phyloP scores from a whole-genome alignment of 2,797 vertebrate species.

The Amblyraja radiata region DNA sequence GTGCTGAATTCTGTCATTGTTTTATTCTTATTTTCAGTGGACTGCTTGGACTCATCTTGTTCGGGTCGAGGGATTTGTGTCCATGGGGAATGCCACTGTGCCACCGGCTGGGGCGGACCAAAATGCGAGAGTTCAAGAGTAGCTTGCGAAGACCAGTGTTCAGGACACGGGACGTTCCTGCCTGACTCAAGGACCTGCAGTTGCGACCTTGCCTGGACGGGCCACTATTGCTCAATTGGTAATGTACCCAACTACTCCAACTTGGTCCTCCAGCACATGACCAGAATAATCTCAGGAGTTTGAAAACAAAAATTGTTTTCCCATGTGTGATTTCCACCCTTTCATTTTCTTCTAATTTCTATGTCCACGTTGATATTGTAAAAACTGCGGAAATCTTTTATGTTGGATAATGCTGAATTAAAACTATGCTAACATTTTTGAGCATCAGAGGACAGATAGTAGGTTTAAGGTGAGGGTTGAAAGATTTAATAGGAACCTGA shows the following conservation, averaged over 20 bases:
- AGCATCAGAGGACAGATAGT: too few species aligned
- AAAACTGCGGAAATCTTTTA: too few species aligned
- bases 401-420: too few species aligned
- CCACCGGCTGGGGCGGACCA: slow-evolving; percentile 87
- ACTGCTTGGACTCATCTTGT: slow-evolving; percentile 94
- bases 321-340: too few species aligned
- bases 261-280: too few species aligned
- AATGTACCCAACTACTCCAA: slow-evolving; percentile 44
- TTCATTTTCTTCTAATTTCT: too few species aligned
- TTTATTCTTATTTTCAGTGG: slow-evolving; percentile 64
- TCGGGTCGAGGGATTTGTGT: slow-evolving; percentile 89
- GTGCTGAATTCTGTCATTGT: not conserved
- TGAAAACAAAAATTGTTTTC: too few species aligned
- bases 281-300: too few species aligned
- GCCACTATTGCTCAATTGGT: slow-evolving; percentile 90
- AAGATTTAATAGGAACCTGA: too few species aligned
- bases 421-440: too few species aligned
- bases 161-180: slow-evolving; percentile 85
- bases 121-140: slow-evolving; percentile 85
- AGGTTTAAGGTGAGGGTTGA: too few species aligned
- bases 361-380: too few species aligned
- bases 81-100: slow-evolving; percentile 91
- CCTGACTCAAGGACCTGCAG: slow-evolving; percentile 80
- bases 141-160: slow-evolving; percentile 94
- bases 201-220: slow-evolving; percentile 94